Evolutionary conservation across 1,140 invertebrate genomes (phyloP), one percentile per base, ranked within the genome.

Genomic region (Plodia interpunctella): DNA sequence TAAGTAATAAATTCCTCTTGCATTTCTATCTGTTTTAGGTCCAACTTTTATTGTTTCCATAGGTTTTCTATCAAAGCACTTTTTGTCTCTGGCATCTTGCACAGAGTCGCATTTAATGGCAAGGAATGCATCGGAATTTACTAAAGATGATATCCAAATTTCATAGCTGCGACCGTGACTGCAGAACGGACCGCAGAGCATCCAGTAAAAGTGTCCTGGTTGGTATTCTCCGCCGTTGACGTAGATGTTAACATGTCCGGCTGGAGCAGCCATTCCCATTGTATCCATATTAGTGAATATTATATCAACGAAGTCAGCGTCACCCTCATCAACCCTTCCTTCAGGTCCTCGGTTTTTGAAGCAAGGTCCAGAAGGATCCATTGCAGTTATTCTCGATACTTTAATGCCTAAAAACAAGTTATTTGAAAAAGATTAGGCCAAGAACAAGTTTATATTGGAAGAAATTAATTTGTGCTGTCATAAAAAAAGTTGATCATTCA

Each of bases 221-320:
- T 95, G 94, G 17, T 90, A 63, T 65, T 89, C 83, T 2, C 94
- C 94, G 1, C 94, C 94, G 67, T 94, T 94, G 0, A 94, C 88
- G 66, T 94, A 94, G 70, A 94, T 92, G 75, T 83, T 81, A 0
- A 80, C 70, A 75, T 94, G 92, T 0, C 94, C 94, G 0, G 92
- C 80, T 0, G 91, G 91, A 51, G 91, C 91, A 1, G 91, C 83
- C 72, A 94, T 94, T 0, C 94, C 94, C 63, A 92, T 93, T 6
- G 90, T 92, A 4, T 92, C 92, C 1, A 93, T 93, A 71, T 94
- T 95, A 0, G 94, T 94, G 62, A 92, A 91, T 60, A 95, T 90
- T 0, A 93, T 81, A 63, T 94, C 93, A 0, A 87, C 81, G 49
- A 86, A 85, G 49, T 86, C 80, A 0, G 80, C 85, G 35, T 87